Evolutionary conservation across 2,797 vertebrate species (phyloP), one percentile per base, ranked within the genome.

Genomic region (Salmo trutta): DNA sequence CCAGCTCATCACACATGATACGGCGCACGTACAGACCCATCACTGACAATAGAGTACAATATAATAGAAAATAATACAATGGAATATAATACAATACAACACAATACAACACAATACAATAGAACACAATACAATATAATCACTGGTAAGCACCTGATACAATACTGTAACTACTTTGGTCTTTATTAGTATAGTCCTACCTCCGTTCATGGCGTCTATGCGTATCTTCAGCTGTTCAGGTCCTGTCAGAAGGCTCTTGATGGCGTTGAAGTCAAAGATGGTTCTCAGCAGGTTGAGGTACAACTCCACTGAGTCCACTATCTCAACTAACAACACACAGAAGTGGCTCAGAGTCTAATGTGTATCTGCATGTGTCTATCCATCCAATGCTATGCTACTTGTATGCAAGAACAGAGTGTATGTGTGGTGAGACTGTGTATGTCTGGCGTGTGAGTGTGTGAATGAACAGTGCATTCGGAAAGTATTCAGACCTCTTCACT

Each of bases 21-120:
- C 95, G 95, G 76, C 97, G 96, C 77, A 99, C 97, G n/a, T 99
- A 99, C 14, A 97, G 98, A 75, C 98, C 98, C 98, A 99, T 99
- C 84, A 98, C 98, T 99, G 84, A n/a, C n/a, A 64, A 12, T 47
- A 47, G 41, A 47, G 41, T 47, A 47, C 7, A 47, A 47, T 47
- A 47, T 3, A 47, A 47, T 47, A 47, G 10, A 14, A 47, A 54
- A 54, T 6, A 54, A 54, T 54, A 54, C 53, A 16, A 54, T 54
- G 53, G 17, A 19, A 3, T 24, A 66, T 21, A 62, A 7, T 21
- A 24, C 59, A 19, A 62, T 64, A 64, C 17, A 64, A 24, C 47
- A 51, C 6, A 51, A 33, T 31, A 66, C 19, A 6, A 16, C 17
- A 41, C 33, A 41, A 69, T 19, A 69, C 17, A 15, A 69, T 27